Conservation (phyloP, 2,888 invertebrate genomes). For the Colostygia pectinataria region DNA sequence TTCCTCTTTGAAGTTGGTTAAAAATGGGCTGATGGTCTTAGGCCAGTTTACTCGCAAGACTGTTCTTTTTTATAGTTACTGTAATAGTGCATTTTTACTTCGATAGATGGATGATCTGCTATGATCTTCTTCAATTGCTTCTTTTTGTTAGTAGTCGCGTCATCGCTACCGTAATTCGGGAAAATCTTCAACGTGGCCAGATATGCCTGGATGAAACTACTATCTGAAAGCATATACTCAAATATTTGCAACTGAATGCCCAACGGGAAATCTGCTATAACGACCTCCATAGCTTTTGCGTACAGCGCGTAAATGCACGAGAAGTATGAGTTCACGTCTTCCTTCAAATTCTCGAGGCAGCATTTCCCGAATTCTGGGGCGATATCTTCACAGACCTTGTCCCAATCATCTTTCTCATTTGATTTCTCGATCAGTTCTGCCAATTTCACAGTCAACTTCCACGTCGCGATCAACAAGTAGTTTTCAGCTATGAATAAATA, state of each 20-base stretch:
- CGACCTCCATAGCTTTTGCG: constrained; percentile 40
- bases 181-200: constrained; percentile 46
- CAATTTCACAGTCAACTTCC: constrained; percentile 48
- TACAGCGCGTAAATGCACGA: constrained; percentile 56
- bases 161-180: constrained; percentile 14
- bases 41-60: no score
- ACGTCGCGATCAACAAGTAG: constrained; percentile 52
- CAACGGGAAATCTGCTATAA: constrained; percentile 21
- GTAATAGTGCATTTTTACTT: constrained; percentile 54
- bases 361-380: constrained; percentile 46
- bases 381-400: constrained; percentile 35
- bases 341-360: constrained; percentile 50
- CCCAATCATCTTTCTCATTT: constrained; percentile 34
- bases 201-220: constrained; percentile 48
- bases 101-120: constrained; percentile 47
- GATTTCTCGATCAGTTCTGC: constrained; percentile 42
- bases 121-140: constrained; percentile 35
- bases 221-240: constrained; percentile 43
- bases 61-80: constrained; percentile 14
- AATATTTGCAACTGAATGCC: constrained; percentile 33
- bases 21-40: no score
- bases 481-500: constrained; percentile 48
- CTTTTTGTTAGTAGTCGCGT: constrained; percentile 18
- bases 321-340: constrained; percentile 52
- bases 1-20: no score